Conservation (phyloP, 2,797 vertebrate genomes). For the Chloroceryle amazona region DNA sequence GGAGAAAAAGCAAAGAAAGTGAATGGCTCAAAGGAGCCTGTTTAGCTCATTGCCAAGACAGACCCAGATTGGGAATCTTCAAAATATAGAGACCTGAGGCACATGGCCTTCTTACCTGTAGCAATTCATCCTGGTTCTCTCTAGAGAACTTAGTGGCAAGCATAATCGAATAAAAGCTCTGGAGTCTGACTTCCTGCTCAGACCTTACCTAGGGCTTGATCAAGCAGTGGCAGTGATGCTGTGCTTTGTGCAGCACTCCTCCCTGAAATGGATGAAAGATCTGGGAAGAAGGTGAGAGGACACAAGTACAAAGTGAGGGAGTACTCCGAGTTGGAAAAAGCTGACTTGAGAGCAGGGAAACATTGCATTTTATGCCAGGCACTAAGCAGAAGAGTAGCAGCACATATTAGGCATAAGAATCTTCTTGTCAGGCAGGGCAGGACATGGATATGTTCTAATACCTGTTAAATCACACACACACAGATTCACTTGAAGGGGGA, state of each 20-base stretch:
- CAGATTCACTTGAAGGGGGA: neutral
- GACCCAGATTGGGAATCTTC: neutral
- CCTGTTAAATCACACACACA: neutral
- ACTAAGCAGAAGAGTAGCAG: neutral
- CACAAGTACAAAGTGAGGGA: neutral
- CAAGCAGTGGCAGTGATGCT: fast-evolving
- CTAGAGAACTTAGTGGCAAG: neutral
- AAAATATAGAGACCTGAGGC: neutral
- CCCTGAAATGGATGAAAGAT: neutral
- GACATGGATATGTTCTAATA: neutral
- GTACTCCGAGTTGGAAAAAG: neutral
- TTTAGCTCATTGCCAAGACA: neutral
- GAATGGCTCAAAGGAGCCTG: neutral
- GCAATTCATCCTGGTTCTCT: neutral
- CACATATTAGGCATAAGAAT: fast-evolving
- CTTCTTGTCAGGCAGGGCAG: neutral
- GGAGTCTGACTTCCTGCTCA: neutral
- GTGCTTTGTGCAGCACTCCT: neutral
- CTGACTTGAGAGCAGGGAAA: neutral
- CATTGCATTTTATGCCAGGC: neutral
- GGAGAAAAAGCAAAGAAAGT: neutral
- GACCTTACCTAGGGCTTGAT: neutral
- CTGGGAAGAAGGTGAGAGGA: neutral
- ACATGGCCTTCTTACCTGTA: neutral
- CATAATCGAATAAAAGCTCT: neutral